Evolutionary conservation across 2,797 vertebrate species (phyloP).

Genomic region (Avahi laniger): DNA sequence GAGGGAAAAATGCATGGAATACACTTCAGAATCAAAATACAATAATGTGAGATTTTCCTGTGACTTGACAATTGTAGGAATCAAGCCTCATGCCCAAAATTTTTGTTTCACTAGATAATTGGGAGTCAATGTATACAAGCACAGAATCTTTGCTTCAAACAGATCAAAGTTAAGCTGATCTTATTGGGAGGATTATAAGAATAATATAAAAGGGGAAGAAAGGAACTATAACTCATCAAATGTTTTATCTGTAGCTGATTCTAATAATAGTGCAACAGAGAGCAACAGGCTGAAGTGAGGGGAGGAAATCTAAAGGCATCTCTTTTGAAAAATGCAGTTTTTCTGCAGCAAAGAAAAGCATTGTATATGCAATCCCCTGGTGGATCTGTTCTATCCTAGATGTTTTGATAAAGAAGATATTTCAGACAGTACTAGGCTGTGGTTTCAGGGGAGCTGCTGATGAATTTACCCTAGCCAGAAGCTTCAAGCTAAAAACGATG

Average conservation of each 20-base stretch:
- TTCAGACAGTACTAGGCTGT: neutral
- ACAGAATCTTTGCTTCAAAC: neutral
- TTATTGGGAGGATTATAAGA: constrained; percentile 18
- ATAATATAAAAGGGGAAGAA: constrained; percentile 8
- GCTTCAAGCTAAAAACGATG: constrained; percentile 31
- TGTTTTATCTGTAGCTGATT: constrained; percentile 25
- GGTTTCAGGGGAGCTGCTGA: constrained; percentile 54
- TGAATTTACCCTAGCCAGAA: constrained; percentile 36
- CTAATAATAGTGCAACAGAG: constrained; percentile 31
- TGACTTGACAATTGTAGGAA: neutral
- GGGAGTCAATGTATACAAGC: neutral
- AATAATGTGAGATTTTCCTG: neutral
- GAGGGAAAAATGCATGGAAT: neutral
- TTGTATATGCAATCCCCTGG: neutral
- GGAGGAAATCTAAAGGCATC: neutral
- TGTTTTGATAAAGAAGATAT: constrained; percentile 58
- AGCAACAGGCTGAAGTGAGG: neutral
- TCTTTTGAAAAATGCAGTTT: constrained; percentile 44
- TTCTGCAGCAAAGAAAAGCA: constrained; percentile 29
- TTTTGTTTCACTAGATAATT: constrained; percentile 6
- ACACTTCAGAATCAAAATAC: neutral
- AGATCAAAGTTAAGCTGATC: neutral
- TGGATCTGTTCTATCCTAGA: neutral
- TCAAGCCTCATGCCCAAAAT: neutral
- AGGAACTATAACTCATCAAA: neutral